Conservation (phyloP, 2,797 vertebrate species). For the Kryptopterus vitreolus region DNA sequence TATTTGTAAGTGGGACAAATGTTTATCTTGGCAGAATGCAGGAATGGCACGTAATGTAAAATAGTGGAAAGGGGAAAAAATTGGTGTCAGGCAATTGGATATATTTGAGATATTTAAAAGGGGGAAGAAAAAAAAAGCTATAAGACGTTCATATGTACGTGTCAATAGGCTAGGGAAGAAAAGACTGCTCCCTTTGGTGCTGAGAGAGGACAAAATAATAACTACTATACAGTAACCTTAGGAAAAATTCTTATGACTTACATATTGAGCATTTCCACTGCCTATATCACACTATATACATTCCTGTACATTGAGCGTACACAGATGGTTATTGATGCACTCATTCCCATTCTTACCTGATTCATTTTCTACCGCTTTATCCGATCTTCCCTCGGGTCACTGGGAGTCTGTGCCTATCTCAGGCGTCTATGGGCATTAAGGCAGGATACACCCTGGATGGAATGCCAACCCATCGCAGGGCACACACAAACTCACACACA, state of each 20-base stretch:
- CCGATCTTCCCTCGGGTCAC: no score
- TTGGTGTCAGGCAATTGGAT: not conserved
- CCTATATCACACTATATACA: not conserved
- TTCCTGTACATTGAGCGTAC: not conserved
- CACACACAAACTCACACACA: no score
- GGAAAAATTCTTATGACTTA: not conserved
- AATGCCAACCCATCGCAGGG: no score
- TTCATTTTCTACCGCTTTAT: no score
- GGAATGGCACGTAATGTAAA: not conserved
- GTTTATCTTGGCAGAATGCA: not conserved
- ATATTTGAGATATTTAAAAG: not conserved
- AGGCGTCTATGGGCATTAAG: no score
- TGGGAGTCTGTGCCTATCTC: no score
- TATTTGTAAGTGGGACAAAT: not conserved
- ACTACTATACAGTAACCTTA: not conserved
- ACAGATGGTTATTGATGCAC: not conserved
- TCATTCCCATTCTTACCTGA: conserved; percentile 26
- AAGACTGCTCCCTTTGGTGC: not conserved
- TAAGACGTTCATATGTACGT: not conserved
- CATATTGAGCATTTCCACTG: not conserved
- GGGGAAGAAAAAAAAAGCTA: no score
- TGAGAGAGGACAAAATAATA: not conserved
- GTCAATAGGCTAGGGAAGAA: not conserved
- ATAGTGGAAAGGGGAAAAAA: not conserved
- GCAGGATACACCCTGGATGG: no score